These are phyloP conservation scores for Drosophila busckii DNA, from an alignment of 1,140 invertebrate genomes.

Conservation along the genomic window DNA sequence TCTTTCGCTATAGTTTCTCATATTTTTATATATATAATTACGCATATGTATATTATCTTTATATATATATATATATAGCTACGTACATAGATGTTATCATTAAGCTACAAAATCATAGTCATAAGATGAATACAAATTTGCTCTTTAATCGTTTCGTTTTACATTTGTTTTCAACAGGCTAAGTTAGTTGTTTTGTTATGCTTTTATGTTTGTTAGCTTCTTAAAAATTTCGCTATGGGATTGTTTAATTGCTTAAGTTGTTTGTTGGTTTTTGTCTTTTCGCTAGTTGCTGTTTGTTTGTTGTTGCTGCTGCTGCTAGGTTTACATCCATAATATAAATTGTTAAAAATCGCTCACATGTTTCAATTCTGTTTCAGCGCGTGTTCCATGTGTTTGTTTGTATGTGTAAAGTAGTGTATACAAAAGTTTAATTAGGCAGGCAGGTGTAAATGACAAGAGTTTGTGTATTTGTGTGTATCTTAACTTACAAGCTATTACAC, in stretches of 20 bases:
- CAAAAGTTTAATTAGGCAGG: constrained; percentile 68
- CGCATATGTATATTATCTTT: constrained; percentile 42
- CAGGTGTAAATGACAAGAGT: constrained; percentile 30
- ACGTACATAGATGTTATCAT: constrained; percentile 59
- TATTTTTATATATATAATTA: constrained; percentile 51
- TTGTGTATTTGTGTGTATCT: constrained; percentile 30
- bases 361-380: constrained; percentile 53
- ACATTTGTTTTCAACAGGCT: constrained; percentile 55
- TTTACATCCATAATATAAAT: constrained; percentile 46
- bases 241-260: constrained; percentile 66
- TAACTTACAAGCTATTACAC: constrained; percentile 60
- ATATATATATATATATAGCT: constrained; percentile 57
- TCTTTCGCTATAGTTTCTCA: constrained; percentile 53
- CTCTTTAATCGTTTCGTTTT: constrained; percentile 10
- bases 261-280: constrained; percentile 41
- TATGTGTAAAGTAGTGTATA: constrained; percentile 33
- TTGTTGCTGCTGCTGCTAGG: constrained; percentile 25
- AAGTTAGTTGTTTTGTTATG: constrained; percentile 31
- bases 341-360: constrained; percentile 64
- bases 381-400: constrained; percentile 29
- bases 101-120: constrained; percentile 71
- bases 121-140: constrained; percentile 63
- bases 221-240: constrained; percentile 72
- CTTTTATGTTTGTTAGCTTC: constrained; percentile 28
- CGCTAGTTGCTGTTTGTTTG: constrained; percentile 59